These are phyloP conservation scores for Ischnura elegans DNA, from an alignment of 2,888 invertebrate species.

Conservation along the genomic window DNA sequence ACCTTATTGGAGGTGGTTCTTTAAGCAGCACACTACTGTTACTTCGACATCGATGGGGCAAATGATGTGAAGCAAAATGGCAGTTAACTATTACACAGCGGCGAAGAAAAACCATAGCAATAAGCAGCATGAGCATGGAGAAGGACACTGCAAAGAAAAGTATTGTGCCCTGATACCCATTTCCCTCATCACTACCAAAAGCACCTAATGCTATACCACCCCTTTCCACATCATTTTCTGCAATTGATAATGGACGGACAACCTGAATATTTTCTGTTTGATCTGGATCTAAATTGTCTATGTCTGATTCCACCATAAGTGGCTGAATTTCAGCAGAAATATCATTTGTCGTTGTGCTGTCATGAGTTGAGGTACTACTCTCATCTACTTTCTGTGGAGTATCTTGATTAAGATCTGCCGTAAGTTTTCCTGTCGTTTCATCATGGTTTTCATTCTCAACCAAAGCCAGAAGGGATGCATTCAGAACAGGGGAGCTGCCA, in stretches of 20 bases:
- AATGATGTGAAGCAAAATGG: slow-evolving; percentile 60
- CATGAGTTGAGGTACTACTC: slow-evolving; percentile 20
- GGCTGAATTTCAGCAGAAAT: slow-evolving; percentile 35
- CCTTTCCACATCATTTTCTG: slow-evolving; percentile 56
- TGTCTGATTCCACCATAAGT: slow-evolving; percentile 33
- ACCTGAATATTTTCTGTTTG: slow-evolving; percentile 54
- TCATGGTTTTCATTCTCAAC: slow-evolving; percentile 17
- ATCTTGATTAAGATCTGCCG: not conserved
- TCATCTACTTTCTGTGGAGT: not conserved
- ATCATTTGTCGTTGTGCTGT: not conserved
- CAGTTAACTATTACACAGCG: slow-evolving; percentile 45
- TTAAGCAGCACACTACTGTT: slow-evolving; percentile 52
- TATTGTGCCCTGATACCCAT: slow-evolving; percentile 55
- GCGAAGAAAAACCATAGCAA: slow-evolving; percentile 49
- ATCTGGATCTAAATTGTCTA: slow-evolving; percentile 53
- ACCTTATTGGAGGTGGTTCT: slow-evolving; percentile 60
- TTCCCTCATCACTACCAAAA: slow-evolving; percentile 53
- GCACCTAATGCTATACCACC: slow-evolving; percentile 59
- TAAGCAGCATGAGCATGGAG: slow-evolving; percentile 54
- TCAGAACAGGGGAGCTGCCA: slow-evolving; percentile 57
- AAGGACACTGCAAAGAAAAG: slow-evolving; percentile 60
- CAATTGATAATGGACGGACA: slow-evolving; percentile 60
- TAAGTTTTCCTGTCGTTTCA: not conserved
- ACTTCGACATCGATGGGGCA: slow-evolving; percentile 60
- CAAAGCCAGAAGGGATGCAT: slow-evolving; percentile 52